Evolutionary conservation across 2,797 vertebrate genomes (phyloP), one percentile per base, ranked within the genome.

Genomic region (Acridotheres tristis): DNA sequence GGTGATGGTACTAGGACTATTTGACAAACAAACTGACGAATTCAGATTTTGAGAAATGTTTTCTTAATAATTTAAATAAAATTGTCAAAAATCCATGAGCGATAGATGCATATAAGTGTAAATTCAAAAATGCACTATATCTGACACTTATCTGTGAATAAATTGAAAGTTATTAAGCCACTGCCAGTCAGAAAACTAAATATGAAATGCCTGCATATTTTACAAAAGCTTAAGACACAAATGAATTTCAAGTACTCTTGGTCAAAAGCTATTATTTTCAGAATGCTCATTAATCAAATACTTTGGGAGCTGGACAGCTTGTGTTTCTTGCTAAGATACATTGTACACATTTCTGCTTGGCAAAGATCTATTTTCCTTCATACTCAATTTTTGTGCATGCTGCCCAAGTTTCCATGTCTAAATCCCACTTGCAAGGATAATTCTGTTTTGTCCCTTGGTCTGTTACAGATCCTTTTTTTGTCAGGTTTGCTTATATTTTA

Each of bases 211-310:
- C 57, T 86, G 51, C 34, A 48, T 83, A 80, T 92, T 91, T 89
- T 88, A 43, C 29, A 86, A 88, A 94, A 84, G 58, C 51, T 74
- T 68, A 75, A 71, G 82, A 62, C 63, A 50, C 38, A 43, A 89
- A 67, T 36, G 55, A 86, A 86, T 92, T 58, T 72, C 61, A 73
- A 84, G 51, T 71, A 59, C 26, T 80, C 32, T 57, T 48, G 34
- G 66, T 93, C 76, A 91, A 86, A 89, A 88, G 57, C 73, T 79
- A 61, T 90, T 86, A 71, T 92, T 95, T 96, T 84, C 79, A 59
- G 59, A 76, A 78, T 57, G 69, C 16, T 93, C 93, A 93, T 93
- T 93, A 94, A 94, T 96, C 94, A 93, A 94, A 65, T 19, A 59
- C 58, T 75, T 81, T 79, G 66, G 55, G 57, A 92, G 69, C 13